These are phyloP conservation scores for Forpus xanthops DNA, from an alignment of 2,797 vertebrate species.

Conservation along the genomic window DNA sequence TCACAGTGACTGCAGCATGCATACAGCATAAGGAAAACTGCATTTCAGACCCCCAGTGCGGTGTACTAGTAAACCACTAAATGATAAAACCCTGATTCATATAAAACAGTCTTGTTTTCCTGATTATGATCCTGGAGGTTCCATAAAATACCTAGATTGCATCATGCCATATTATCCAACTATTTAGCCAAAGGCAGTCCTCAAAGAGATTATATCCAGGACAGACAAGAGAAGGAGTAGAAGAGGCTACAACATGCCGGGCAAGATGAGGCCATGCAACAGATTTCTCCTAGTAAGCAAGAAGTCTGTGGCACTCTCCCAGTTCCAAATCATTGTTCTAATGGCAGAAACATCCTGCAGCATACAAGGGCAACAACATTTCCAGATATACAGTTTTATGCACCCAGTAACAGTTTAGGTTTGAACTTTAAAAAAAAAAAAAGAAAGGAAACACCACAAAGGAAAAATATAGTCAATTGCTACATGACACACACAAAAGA, in stretches of 20 bases:
- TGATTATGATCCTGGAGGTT: neutral
- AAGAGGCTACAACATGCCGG: neutral
- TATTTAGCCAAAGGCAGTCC: neutral
- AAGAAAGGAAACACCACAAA: neutral
- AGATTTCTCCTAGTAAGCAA: neutral
- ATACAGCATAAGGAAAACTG: neutral
- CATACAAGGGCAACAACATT: neutral
- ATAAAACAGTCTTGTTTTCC: neutral
- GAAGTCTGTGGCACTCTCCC: neutral
- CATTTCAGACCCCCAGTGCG: neutral
- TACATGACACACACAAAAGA: neutral
- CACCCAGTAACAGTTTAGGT: neutral
- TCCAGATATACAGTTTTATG: neutral
- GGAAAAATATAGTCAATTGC: neutral
- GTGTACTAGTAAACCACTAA: neutral
- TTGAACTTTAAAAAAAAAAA: neutral
- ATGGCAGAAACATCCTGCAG: neutral
- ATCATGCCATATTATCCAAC: neutral
- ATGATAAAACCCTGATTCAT: slow-evolving; percentile 1
- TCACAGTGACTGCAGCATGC: neutral
- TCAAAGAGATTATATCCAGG: neutral
- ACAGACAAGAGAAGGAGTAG: neutral
- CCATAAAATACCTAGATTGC: neutral
- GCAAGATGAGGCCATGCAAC: neutral
- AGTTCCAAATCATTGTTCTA: neutral